Evolutionary conservation across 2,888 invertebrate species (phyloP).

Genomic region (Brachypalpus laphriformis): DNA sequence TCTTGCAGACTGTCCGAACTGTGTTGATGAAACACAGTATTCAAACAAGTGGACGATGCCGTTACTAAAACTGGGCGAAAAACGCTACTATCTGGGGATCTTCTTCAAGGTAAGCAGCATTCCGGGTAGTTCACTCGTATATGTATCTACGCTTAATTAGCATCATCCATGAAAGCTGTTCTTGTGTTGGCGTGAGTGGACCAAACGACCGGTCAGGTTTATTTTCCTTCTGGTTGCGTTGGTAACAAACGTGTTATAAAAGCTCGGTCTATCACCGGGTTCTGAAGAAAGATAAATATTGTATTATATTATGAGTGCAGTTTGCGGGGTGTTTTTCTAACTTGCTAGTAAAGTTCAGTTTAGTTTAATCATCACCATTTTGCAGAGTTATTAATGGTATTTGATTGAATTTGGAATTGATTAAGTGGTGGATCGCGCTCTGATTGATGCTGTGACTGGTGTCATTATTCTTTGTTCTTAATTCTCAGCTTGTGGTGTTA

Average conservation of each 20-base stretch:
- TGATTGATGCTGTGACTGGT: background rate
- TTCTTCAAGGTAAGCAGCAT: slow-evolving; percentile 92
- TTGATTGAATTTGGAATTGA: background rate
- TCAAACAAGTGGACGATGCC: slow-evolving; percentile 96
- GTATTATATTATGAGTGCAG: slow-evolving; percentile 13
- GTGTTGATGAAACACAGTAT: slow-evolving; percentile 89
- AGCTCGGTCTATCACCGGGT: background rate
- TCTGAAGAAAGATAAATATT: background rate
- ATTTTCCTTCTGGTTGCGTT: slow-evolving; percentile 21
- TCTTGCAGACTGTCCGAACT: slow-evolving; percentile 90
- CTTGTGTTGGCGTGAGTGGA: slow-evolving; percentile 39
- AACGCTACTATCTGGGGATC: slow-evolving; percentile 94
- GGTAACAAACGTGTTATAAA: slow-evolving; percentile 34
- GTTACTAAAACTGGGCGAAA: slow-evolving; percentile 92
- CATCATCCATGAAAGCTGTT: slow-evolving; percentile 33
- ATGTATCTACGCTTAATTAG: background rate
- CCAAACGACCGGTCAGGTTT: slow-evolving; percentile 1
- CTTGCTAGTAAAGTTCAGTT: slow-evolving; percentile 27
- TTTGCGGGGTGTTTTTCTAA: background rate
- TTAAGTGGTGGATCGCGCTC: background rate
- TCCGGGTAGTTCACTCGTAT: slow-evolving; percentile 74
- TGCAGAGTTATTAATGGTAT: background rate
- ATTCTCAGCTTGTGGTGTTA: background rate
- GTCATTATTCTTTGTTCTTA: no score
- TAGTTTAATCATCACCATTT: background rate